A percentile compares a stretch with the other conserved stretches of the same genome.
These are phyloP conservation scores for Podarcis lilfordi DNA, from an alignment of 2,797 vertebrate species.

Conservation along the genomic window DNA sequence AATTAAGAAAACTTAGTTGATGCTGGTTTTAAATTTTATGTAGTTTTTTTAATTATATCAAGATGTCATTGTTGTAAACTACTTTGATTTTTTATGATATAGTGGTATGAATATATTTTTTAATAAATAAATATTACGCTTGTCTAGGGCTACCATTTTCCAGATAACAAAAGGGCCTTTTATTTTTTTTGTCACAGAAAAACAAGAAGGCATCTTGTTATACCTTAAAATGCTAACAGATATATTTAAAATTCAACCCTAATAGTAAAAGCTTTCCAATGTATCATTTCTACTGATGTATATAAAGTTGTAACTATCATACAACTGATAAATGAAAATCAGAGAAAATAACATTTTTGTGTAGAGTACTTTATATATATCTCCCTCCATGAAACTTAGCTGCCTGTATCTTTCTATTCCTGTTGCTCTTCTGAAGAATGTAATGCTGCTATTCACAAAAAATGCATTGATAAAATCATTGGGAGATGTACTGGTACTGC, in stretches of 20 bases:
- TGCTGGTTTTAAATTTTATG: too few species aligned
- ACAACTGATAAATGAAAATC: neutral
- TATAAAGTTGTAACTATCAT: neutral
- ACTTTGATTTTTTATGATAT: too few species aligned
- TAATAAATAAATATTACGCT: too few species aligned
- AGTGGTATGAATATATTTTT: too few species aligned
- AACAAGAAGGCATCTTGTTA: neutral
- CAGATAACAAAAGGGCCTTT: neutral
- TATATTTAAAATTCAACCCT: neutral
- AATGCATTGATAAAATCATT: slow-evolving; percentile 96
- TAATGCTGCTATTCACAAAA: slow-evolving; percentile 98
- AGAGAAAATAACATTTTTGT: neutral
- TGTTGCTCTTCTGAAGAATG: slow-evolving; percentile 85
- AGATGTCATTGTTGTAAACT: too few species aligned
- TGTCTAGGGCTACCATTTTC: neutral
- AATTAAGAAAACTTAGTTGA: too few species aligned
- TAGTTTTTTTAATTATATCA: too few species aligned
- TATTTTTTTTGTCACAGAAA: neutral
- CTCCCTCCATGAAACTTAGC: neutral
- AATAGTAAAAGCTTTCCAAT: neutral
- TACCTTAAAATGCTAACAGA: neutral
- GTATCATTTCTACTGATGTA: neutral
- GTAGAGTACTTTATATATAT: neutral
- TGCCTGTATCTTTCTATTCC: slow-evolving; percentile 20
- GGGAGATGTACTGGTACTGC: slow-evolving; percentile 95